A percentile compares a stretch with the other conserved stretches of the same genome.
These are phyloP conservation scores for Passer domesticus DNA, from an alignment of 2,113 vertebrate species.

Conservation along the genomic window DNA sequence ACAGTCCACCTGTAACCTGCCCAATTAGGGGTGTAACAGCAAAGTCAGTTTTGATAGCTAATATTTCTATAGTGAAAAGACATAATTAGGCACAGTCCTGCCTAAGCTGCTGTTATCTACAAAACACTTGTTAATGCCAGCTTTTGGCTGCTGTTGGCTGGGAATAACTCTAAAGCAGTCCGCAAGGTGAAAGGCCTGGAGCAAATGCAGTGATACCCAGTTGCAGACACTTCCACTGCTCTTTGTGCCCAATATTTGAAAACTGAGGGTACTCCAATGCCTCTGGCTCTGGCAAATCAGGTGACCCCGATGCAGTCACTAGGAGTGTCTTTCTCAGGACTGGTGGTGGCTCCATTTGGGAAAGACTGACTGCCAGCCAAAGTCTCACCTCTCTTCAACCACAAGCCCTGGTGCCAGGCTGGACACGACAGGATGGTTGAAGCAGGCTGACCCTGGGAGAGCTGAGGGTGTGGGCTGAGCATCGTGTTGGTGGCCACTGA, in stretches of 20 bases:
- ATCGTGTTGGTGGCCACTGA: accelerated
- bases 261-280: neutral
- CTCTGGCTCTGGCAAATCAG: neutral
- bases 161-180: neutral
- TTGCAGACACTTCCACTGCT: neutral
- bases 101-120: neutral
- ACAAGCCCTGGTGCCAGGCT: neutral
- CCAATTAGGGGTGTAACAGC: neutral
- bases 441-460: neutral
- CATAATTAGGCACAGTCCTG: neutral
- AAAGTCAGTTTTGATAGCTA: neutral
- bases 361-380: neutral
- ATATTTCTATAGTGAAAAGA: neutral
- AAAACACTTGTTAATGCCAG: neutral
- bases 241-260: neutral
- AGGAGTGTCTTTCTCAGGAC: neutral
- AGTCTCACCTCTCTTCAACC: neutral
- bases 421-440: accelerated
- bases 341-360: neutral
- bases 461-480: neutral
- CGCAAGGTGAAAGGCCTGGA: neutral
- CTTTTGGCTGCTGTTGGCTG: neutral
- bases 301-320: neutral
- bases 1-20: neutral
- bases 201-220: neutral